Conservation (phyloP, 1,140 invertebrate species). For the Diachasmimorpha longicaudata region DNA sequence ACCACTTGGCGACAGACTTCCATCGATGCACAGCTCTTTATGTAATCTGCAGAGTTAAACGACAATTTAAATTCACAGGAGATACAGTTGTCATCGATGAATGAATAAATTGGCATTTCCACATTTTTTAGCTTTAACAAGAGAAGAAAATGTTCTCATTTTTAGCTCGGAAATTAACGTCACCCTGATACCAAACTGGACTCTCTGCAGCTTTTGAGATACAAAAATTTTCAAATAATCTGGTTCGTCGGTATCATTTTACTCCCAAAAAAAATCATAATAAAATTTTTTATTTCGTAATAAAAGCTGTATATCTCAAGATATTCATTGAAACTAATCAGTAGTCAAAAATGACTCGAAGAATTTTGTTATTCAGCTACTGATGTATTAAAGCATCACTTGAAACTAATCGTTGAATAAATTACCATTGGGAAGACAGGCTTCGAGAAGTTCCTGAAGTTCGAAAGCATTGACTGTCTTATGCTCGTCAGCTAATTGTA, state of each 20-base stretch:
- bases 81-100: background rate
- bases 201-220: too few species aligned
- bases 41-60: slow-evolving; percentile 74
- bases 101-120: slow-evolving; percentile 71
- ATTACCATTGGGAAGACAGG: slow-evolving; percentile 86
- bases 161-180: too few species aligned
- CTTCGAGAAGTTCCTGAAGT: slow-evolving; percentile 88
- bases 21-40: slow-evolving; percentile 91
- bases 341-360: background rate
- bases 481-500: slow-evolving; percentile 88
- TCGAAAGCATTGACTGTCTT: slow-evolving; percentile 90
- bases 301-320: background rate
- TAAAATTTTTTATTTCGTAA: too few species aligned
- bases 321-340: background rate
- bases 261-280: too few species aligned
- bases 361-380: too few species aligned
- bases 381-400: too few species aligned
- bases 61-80: background rate
- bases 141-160: too few species aligned
- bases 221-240: too few species aligned
- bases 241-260: too few species aligned
- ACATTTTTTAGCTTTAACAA: too few species aligned
- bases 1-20: slow-evolving; percentile 92
- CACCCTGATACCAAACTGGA: too few species aligned
- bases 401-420: background rate